A percentile compares a stretch with the other conserved stretches of the same genome.
These are phyloP conservation scores for Parauchenoglanis ngamensis DNA, from an alignment of 2,797 vertebrate genomes.

Conservation along the genomic window DNA sequence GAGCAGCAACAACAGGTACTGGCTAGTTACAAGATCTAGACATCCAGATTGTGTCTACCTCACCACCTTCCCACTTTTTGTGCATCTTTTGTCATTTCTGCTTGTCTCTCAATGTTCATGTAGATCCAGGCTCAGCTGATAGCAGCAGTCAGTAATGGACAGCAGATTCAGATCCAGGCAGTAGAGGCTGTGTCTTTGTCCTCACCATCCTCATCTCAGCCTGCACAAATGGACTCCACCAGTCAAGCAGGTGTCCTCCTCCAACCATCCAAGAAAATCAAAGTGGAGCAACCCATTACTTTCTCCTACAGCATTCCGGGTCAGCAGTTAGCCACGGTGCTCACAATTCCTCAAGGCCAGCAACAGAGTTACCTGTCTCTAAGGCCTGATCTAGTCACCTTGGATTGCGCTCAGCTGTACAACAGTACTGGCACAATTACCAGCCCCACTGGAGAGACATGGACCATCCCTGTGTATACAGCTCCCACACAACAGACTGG, in stretches of 20 bases:
- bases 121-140: not conserved
- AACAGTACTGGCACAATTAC: conserved; percentile 96
- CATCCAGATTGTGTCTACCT: not conserved
- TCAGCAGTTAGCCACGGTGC: conserved; percentile 93
- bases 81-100: not conserved
- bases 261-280: conserved; percentile 95
- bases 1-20: not conserved
- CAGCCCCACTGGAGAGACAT: conserved; percentile 95
- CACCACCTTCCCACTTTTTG: not conserved
- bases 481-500: conserved; percentile 80
- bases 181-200: not conserved
- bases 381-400: conserved; percentile 92
- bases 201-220: conserved; percentile 49
- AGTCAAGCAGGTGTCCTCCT: conserved; percentile 89
- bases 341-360: conserved; percentile 85
- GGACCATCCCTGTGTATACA: conserved; percentile 94
- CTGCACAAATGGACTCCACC: conserved; percentile 75
- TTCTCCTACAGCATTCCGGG: conserved; percentile 94
- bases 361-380: conserved; percentile 70
- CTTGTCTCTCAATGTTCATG: not conserved
- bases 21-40: not conserved
- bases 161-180: conserved; percentile 4
- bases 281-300: conserved; percentile 96
- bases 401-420: conserved; percentile 97
- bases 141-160: not conserved